These are phyloP conservation scores for Drosophila borealis DNA, from an alignment of 2,888 invertebrate species.

Conservation along the genomic window DNA sequence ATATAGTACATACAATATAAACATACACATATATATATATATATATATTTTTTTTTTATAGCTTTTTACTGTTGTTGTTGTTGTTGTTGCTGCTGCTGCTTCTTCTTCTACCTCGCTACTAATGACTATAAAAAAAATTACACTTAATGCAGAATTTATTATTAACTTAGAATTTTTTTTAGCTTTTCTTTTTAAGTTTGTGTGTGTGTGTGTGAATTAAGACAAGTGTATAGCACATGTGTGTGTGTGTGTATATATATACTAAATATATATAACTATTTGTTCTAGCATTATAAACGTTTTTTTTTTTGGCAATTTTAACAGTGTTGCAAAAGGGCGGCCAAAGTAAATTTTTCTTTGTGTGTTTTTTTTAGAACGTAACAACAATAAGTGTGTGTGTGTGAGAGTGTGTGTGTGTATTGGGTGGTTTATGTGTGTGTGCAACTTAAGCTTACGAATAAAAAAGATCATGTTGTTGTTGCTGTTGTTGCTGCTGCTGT, in stretches of 20 bases:
- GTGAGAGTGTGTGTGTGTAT: conserved; percentile 16
- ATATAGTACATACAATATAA: conserved; percentile 53
- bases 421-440: no score
- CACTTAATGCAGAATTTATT: conserved; percentile 62
- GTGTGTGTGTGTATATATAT: conserved; percentile 13
- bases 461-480: conserved; percentile 37
- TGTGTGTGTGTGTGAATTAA: conserved; percentile 25
- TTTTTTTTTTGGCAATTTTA: conserved; percentile 27
- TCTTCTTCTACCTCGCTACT: conserved; percentile 23
- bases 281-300: conserved; percentile 29
- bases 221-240: conserved; percentile 24
- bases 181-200: conserved; percentile 16
- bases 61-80: no score
- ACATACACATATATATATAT: conserved; percentile 45
- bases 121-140: conserved; percentile 68
- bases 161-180: conserved; percentile 29
- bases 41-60: conserved; percentile 36
- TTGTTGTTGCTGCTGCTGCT: background rate
- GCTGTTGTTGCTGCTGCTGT: conserved; percentile 15
- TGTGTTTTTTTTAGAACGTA: conserved; percentile 39
- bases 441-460: conserved; percentile 56
- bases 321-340: conserved; percentile 7
- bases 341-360: conserved; percentile 11
- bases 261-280: conserved; percentile 25
- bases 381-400: conserved; percentile 49